A percentile compares a stretch with the other conserved stretches of the same genome.
These are phyloP conservation scores for Hololepta plana DNA, from an alignment of 2,888 invertebrate species.

Conservation along the genomic window DNA sequence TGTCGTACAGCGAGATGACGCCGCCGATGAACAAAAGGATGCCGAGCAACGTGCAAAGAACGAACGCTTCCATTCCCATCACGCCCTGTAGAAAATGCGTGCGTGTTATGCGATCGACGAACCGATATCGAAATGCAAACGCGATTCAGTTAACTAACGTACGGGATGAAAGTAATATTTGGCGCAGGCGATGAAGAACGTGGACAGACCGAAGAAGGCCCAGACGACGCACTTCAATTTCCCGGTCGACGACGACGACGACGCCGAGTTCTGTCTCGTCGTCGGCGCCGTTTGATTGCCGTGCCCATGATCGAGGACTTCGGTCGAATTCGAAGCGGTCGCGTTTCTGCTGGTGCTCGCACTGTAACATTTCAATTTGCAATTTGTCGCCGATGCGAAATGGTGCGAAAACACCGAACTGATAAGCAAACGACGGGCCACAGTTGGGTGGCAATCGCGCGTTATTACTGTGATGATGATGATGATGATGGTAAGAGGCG, in stretches of 20 bases:
- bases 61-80: conserved; percentile 19
- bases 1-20: conserved; percentile 41
- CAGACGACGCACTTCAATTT: conserved; percentile 53
- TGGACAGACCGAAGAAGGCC: conserved; percentile 49
- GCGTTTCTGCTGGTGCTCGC: too few relatives aligned
- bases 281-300: too few relatives aligned
- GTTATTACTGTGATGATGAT: conserved; percentile 1
- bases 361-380: too few relatives aligned
- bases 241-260: conserved; percentile 31
- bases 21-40: conserved; percentile 44
- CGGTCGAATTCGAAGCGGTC: background rate
- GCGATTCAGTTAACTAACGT: too few relatives aligned
- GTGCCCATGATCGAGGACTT: background rate
- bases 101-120: too few relatives aligned
- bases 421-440: too few relatives aligned
- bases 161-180: conserved; percentile 44
- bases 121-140: too few relatives aligned
- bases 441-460: background rate
- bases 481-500: conserved; percentile 11
- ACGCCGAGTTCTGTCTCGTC: conserved; percentile 10
- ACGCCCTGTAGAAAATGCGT: conserved; percentile 15
- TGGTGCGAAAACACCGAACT: too few relatives aligned
- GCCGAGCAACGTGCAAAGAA: conserved; percentile 37
- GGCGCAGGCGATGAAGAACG: conserved; percentile 49
- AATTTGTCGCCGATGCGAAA: too few relatives aligned